Base-by-base conservation (phyloP, 2,113 vertebrate species). In the Poeciliopsis turrubarensis region DNA sequence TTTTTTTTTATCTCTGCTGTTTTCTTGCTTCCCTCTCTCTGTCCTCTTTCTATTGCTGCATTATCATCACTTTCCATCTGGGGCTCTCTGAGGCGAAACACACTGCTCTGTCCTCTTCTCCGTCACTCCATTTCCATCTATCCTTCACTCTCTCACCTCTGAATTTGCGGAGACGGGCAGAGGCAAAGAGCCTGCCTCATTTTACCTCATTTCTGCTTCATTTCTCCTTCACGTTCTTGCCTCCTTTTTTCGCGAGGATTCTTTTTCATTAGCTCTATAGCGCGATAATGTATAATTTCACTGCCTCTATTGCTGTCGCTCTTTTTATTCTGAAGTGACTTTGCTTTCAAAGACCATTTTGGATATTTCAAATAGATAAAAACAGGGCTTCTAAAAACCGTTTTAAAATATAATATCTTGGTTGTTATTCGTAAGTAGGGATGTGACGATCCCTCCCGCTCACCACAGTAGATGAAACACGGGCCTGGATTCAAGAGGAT, bases 51-150 rank as follows among this genome's bases (percentile, higher is more conserved):
- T 84, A 29, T 54, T 51, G 77, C 83, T 89, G 85, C 75, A 78
- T 81, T 87, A 89, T 86, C 85, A 83, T 87, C 81, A 84, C 67
- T 84, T 82, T 84, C 83, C 79, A 89, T 91, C 88, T 89, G 77
- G 73, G 65, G 80, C 80, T 82, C 82, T 86, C 72, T 86, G 86
- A 83, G 75, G 88, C 74, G 80, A 88, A 70, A 77, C 88, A 78
- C 72, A 60, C 78, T 68, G 47, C 85, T 79, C 70, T 81, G 77
- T 87, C 85, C 85, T 89, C 74, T 54, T 83, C 73, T 84, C 82
- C 78, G 79, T 87, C 86, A 84, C 85, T 68, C 78, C 83, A 68
- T 85, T 85, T 68, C 81, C 75, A 39, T 63, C 70, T 31, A 72
- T 80, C 83, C 66, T 70, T 83, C 75, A 72, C 67, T 78, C 63